Evolutionary conservation across 2,113 vertebrate genomes (phyloP), one percentile per base, ranked within the genome.

Genomic region (Rhadina sibilatrix): DNA sequence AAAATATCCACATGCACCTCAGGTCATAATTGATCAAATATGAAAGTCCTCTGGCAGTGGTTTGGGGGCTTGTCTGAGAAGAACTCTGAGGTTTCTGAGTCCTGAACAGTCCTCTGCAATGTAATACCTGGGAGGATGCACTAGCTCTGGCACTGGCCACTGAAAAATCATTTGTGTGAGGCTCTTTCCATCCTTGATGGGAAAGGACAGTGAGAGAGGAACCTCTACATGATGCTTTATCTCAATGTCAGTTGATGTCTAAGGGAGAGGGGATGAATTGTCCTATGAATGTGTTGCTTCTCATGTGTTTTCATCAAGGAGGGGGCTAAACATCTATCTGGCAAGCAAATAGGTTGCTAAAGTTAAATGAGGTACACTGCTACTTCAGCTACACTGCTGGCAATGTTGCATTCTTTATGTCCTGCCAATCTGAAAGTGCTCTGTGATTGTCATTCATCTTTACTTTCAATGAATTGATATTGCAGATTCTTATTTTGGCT

Each of bases 401-500:
- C 66, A 80, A 12, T 42, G 44, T 66, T 68, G 71, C 64, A 78
- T 56, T 79, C 70, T 59, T 76, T 77, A 40, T 4, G 2, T 37
- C n/a, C 75, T 86, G 70, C 38, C 90, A 80, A 31, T 83, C 68
- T 65, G 37, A 77, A 88, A 74, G 79, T 49, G 49, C 27, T 89
- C 92, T 90, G 80, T 5, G 6, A 56, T 70, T 71, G 90, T 90
- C 71, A 49, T 71, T 86, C 27, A 69, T 53, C 64, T 92, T 92
- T 83, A 80, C 68, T 83, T 93, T 70, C 68, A 66, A 33, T 56
- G 44, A 95, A 94, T 90, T 83, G 71, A 86, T 96, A 90, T 46
- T 83, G 68, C 82, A 94, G 91, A 88, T 94, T 90, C 78, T 81
- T 90, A 86, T 83, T 96, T 95, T 91, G 94, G 87, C 93, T 96